Base-by-base conservation (phyloP, 2,797 vertebrate genomes). In the Columba guinea region DNA sequence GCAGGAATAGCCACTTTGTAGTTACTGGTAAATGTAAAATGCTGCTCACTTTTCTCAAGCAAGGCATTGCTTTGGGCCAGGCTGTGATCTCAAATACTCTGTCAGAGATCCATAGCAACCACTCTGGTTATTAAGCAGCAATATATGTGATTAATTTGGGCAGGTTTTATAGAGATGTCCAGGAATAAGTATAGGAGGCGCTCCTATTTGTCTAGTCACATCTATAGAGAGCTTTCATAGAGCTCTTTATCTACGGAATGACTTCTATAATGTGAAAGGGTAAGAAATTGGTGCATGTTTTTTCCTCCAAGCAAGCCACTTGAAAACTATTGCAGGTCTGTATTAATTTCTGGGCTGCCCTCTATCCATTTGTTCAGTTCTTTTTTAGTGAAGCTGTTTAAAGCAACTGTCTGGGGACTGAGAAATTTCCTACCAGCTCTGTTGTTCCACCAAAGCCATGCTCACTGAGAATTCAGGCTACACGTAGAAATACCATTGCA, bases 311-410 rank as follows among this genome's bases (percentile, higher is more conserved):
- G 88, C 37, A 90, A 91, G 9, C 11, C 65, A 56, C 51, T 69
- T 91, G 83, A 78, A 93, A 95, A 76, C 74, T 84, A 10, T n/a
- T 68, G 34, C 41, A 86, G 69, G 65, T 71, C 34, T 91, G 15
- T 91, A 62, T 88, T 75, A 86, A 93, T 58, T 94, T 93, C 83
- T 90, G 58, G 83, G 37, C 32, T 95, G 6, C 37, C 85, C 44
- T 93, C 70, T 73, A 62, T 82, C 27, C 18, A 48, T 94, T 94
- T 91, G 17, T 73, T 87, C 69, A 7, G 27, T 32, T 68, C 52
- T 62, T 79, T 83, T 91, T 93, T 74, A 86, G 86, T 60, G 12
- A 77, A 4, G 3, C 13, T 93, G 94, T 92, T 90, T 52, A 79
- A 93, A 94, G 55, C 26, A 64, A 73, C 30, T 90, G 55, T 69